phyloP scores from a whole-genome alignment of 2,113 vertebrate genomes.

The Malurus elegans region DNA sequence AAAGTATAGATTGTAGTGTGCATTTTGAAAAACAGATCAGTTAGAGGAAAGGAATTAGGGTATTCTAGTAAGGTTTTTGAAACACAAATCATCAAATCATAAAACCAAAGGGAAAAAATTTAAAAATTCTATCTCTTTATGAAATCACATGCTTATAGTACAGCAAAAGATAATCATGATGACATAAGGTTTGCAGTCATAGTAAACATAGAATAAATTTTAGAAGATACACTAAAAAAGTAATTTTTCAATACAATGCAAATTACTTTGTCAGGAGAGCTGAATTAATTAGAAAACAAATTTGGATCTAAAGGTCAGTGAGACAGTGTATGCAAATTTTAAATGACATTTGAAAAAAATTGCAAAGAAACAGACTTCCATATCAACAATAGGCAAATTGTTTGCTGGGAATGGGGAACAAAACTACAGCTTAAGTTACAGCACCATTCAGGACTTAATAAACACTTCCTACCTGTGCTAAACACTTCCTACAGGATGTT shows the following conservation, averaged over 20 bases:
- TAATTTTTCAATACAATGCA: slow-evolving; percentile 47
- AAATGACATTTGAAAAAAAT: not conserved
- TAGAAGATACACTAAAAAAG: slow-evolving; percentile 47
- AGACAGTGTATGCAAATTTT: not conserved
- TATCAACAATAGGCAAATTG: not conserved
- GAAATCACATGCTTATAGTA: not conserved
- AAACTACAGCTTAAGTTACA: not conserved
- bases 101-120: not conserved
- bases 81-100: not conserved
- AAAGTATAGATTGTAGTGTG: not conserved
- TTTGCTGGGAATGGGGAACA: not conserved
- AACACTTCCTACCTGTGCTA: not conserved
- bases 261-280: not conserved
- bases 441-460: not conserved
- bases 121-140: not conserved
- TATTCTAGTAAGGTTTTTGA: not conserved
- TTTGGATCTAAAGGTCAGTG: not conserved
- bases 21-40: not conserved
- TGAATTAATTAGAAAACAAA: slow-evolving; percentile 36
- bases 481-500: not conserved
- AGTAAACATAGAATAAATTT: not conserved
- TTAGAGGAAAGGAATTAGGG: not conserved
- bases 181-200: slow-evolving; percentile 1
- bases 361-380: not conserved
- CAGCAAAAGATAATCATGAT: not conserved